phyloP scores from a whole-genome alignment of 1,140 invertebrate genomes.

The Steinernema feltiae region DNA sequence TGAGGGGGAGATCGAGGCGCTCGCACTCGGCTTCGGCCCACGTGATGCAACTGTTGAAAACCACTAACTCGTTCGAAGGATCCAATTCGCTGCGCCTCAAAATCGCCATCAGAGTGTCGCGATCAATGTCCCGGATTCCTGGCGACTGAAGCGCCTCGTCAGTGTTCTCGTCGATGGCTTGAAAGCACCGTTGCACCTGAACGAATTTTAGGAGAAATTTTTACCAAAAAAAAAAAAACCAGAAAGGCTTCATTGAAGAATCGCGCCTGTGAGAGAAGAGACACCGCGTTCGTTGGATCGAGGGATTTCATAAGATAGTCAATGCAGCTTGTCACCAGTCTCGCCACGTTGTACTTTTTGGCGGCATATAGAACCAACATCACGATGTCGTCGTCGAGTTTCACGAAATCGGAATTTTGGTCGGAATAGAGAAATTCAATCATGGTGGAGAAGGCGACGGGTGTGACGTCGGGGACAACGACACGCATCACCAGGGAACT shows the following conservation, averaged over 20 bases:
- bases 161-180: background rate
- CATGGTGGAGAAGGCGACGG: background rate
- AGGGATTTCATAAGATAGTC: background rate
- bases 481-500: background rate
- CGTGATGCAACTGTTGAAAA: background rate
- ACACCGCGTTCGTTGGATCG: background rate
- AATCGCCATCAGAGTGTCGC: slow-evolving; percentile 2
- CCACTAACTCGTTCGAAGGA: background rate
- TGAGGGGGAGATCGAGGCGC: background rate
- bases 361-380: background rate
- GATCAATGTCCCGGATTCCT: background rate
- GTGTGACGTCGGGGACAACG: background rate
- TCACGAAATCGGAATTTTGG: background rate
- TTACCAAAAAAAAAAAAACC: background rate
- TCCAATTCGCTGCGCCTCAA: background rate
- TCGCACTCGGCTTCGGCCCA: background rate
- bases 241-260: slow-evolving; percentile 6
- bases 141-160: background rate
- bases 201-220: background rate
- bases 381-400: background rate
- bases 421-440: background rate
- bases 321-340: background rate
- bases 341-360: background rate
- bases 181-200: slow-evolving; percentile 1
- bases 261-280: background rate